Evolutionary conservation across 1,140 invertebrate genomes (phyloP), one percentile per base, ranked within the genome.

Genomic region (Campoletis sonorensis): DNA sequence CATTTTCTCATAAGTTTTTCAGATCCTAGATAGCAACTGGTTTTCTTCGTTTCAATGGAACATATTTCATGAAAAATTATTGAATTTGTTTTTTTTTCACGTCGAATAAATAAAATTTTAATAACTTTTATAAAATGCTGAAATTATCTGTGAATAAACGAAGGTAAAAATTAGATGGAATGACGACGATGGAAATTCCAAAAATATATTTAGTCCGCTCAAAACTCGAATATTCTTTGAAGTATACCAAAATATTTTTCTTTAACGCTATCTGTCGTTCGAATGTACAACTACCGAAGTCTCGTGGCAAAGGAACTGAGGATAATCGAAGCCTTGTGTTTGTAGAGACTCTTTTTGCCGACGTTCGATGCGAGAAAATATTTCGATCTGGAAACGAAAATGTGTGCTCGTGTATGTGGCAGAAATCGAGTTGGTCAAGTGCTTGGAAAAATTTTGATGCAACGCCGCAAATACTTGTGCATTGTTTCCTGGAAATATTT

Each of bases 281-380:
- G 26, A 75, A 1, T 1, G 16, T 0, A 54, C 11, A 75, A 75
- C 45, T 16, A 70, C 26, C 4, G 3, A 1, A 54, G n/a, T 30
- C 10, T 27, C 26, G 3, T 11, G 18, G 3, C 26, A 18, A 75
- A 27, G 11, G 13, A 54, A 58, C 72, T 27, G 45, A 27, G 26
- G 72, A 54, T 75, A 75, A 75, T 58, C n/a, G 18, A 54, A 18
- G 23, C 8, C 30, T 21, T 33, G 61, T 70, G 7, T n/a, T 21
- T 54, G 33, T 49, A 75, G 49, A 58, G 27, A 75, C 5, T 75
- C 49, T 1, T 54, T 18, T 58, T 75, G 23, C 72, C 72, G 72
- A 75, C 72, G 26, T 58, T 45, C 49, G 72, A 75, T 75, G 45
- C 26, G 49, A 54, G 72, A 54, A 4, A 30, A 30, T 18, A 70